phyloP scores from a whole-genome alignment of 2,113 vertebrate genomes.

The Nycticebus coucang region DNA sequence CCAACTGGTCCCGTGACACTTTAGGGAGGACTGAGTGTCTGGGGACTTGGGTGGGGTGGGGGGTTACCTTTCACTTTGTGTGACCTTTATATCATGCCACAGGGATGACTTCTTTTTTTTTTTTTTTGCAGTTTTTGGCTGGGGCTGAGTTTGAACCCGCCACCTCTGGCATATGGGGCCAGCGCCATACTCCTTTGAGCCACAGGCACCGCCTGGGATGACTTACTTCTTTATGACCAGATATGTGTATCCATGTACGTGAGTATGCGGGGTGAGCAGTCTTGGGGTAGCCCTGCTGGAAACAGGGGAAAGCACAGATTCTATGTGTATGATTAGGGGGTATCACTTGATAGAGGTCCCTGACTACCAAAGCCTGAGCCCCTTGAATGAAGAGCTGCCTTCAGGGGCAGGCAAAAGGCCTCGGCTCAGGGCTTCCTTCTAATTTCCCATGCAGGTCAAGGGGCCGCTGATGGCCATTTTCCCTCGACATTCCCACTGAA shows the following conservation, averaged over 20 bases:
- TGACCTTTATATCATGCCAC: rapidly evolving
- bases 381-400: background rate
- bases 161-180: too few relatives aligned
- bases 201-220: too few relatives aligned
- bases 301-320: too few relatives aligned
- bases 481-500: constrained; percentile 48
- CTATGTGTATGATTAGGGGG: background rate
- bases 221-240: too few relatives aligned
- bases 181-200: too few relatives aligned
- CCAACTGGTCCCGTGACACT: background rate
- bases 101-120: too few relatives aligned
- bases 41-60: background rate
- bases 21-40: background rate
- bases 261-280: rapidly evolving
- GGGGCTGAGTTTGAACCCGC: too few relatives aligned
- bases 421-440: background rate
- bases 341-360: background rate
- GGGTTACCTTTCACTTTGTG: background rate
- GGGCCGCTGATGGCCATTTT: background rate
- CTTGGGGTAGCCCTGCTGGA: rapidly evolving
- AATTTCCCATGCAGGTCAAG: background rate
- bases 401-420: background rate
- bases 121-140: too few relatives aligned
- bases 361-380: background rate
- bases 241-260: rapidly evolving